These are phyloP conservation scores for Hoplodrina ambigua DNA, from an alignment of 2,888 invertebrate species.

Conservation along the genomic window DNA sequence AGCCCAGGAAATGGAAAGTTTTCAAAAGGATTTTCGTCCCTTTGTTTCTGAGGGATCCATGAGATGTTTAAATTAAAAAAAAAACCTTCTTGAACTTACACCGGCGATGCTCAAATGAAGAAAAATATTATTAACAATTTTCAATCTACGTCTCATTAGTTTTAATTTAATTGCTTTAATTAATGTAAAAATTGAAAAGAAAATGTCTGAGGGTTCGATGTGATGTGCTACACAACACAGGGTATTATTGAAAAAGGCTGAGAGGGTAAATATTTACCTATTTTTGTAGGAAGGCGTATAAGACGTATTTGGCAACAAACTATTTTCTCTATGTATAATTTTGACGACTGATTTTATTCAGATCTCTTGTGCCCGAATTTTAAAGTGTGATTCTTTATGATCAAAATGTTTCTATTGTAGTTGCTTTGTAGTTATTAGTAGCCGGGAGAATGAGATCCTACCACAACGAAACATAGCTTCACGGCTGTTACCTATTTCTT, in stretches of 20 bases:
- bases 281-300: conserved; percentile 22
- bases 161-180: too few species aligned
- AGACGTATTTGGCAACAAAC: conserved; percentile 12
- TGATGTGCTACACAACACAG: conserved; percentile 34
- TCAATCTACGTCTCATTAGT: neutral
- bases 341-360: conserved; percentile 19
- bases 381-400: neutral
- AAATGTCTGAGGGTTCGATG: conserved; percentile 3
- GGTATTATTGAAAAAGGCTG: conserved; percentile 43
- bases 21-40: neutral
- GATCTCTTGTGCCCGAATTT: neutral
- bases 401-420: neutral
- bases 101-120: neutral
- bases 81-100: neutral
- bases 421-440: neutral
- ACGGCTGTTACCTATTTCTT: too few species aligned
- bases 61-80: neutral
- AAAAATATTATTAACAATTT: neutral
- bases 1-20: neutral
- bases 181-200: neutral
- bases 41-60: neutral
- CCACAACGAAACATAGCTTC: neutral
- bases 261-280: conserved; percentile 21
- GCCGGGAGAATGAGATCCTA: neutral
- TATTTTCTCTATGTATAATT: conserved; percentile 9